Conservation (phyloP, 2,888 invertebrate genomes). For the Athetis lepigone region DNA sequence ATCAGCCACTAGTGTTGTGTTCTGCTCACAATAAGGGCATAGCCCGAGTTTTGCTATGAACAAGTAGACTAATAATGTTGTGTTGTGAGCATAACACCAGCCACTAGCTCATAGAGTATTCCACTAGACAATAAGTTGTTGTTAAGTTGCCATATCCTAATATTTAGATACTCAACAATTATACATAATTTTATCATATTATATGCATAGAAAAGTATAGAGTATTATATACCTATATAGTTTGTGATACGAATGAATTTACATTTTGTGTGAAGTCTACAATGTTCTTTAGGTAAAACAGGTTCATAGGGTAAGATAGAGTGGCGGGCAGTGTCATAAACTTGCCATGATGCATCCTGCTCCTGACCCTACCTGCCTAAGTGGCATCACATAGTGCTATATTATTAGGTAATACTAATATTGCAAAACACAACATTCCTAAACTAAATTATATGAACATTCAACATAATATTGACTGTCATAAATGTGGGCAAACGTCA, state of each 20-base stretch:
- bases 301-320: slow-evolving; percentile 63
- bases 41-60: slow-evolving; percentile 6
- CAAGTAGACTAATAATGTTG: not conserved
- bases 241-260: slow-evolving; percentile 90
- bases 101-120: slow-evolving; percentile 77
- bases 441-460: slow-evolving; percentile 1
- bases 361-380: not conserved
- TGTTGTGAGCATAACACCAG: slow-evolving; percentile 23
- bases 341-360: not conserved
- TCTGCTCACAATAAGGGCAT: too few relatives aligned
- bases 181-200: slow-evolving; percentile 80
- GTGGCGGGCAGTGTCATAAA: slow-evolving; percentile 3
- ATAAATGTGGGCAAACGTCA: not conserved
- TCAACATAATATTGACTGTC: not conserved
- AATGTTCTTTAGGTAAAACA: slow-evolving; percentile 72
- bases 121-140: slow-evolving; percentile 90
- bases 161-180: slow-evolving; percentile 88
- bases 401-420: not conserved
- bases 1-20: not conserved
- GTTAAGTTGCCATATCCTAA: slow-evolving; percentile 90
- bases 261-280: slow-evolving; percentile 86
- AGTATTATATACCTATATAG: slow-evolving; percentile 87
- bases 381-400: not conserved
- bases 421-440: slow-evolving; percentile 32
- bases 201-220: slow-evolving; percentile 84